These are phyloP conservation scores for Anabacerthia variegaticeps DNA, from an alignment of 2,797 vertebrate species.

Conservation along the genomic window DNA sequence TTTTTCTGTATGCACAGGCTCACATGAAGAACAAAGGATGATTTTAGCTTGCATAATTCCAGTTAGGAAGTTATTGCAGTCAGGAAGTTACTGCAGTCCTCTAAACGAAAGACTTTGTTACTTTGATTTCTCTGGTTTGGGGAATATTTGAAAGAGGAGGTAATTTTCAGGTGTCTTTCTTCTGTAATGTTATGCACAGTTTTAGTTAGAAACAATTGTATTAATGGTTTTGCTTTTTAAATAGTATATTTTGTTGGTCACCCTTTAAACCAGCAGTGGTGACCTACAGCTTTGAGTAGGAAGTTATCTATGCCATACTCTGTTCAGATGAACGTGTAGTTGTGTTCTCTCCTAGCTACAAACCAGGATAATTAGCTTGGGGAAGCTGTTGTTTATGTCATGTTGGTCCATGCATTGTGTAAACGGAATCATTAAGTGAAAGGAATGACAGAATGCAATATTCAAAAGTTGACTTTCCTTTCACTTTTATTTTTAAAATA, in stretches of 20 bases:
- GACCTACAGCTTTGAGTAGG: neutral
- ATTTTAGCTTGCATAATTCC: neutral
- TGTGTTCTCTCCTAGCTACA: neutral
- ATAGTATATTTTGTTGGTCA: neutral
- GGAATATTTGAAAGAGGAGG: neutral
- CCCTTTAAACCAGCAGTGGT: neutral
- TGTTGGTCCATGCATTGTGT: neutral
- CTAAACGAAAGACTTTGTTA: neutral
- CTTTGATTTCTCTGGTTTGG: neutral
- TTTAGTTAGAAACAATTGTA: neutral
- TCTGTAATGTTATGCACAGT: neutral
- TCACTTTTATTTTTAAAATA: neutral
- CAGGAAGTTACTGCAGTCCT: neutral
- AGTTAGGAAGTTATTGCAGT: neutral
- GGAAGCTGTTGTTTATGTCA: neutral
- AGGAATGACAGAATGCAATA: neutral
- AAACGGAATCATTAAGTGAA: neutral
- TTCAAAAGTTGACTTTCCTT: neutral
- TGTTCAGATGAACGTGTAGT: neutral
- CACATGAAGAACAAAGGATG: neutral
- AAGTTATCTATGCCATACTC: neutral
- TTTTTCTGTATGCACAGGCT: neutral
- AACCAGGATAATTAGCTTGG: neutral
- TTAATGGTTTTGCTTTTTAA: neutral
- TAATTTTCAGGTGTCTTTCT: neutral